These are phyloP conservation scores for Aphaenogaster ashmeadi DNA, from an alignment of 1,140 invertebrate genomes.

Conservation along the genomic window DNA sequence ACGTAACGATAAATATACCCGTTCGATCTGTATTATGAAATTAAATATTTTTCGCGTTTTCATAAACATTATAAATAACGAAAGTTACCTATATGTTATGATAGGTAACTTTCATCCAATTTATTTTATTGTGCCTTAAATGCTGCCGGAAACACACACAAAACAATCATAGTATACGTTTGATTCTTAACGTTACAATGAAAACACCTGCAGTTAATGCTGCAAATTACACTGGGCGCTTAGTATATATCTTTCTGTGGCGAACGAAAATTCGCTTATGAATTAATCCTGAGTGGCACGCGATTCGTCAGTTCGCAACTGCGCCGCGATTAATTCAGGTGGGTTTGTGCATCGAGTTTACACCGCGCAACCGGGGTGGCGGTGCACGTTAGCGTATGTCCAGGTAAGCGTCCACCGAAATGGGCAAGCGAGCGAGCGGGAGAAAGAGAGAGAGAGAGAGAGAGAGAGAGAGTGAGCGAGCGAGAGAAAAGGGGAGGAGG, in stretches of 20 bases:
- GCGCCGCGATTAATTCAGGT: constrained; percentile 72
- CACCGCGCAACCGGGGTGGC: constrained; percentile 53
- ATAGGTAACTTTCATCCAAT: neutral
- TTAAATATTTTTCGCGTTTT: neutral
- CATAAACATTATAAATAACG: neutral
- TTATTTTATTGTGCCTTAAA: neutral
- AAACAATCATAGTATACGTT: neutral
- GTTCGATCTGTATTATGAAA: neutral
- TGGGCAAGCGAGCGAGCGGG: constrained; percentile 31
- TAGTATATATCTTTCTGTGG: constrained; percentile 55
- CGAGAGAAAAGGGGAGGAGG: neutral
- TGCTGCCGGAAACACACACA: neutral
- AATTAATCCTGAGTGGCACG: constrained; percentile 65
- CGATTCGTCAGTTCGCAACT: constrained; percentile 56
- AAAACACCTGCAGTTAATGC: constrained; percentile 40
- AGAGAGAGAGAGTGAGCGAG: neutral
- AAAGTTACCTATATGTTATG: neutral
- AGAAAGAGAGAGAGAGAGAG: constrained; percentile 57
- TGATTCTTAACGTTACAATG: constrained; percentile 41
- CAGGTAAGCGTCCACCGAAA: constrained; percentile 64
- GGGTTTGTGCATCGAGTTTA: constrained; percentile 74
- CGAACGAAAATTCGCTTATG: constrained; percentile 67
- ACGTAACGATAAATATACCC: neutral
- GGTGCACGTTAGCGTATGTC: constrained; percentile 61
- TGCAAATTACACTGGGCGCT: constrained; percentile 53